A percentile compares a stretch with the other conserved stretches of the same genome.
These are phyloP conservation scores for Laticauda colubrina DNA, from an alignment of 2,113 vertebrate genomes.

Conservation along the genomic window DNA sequence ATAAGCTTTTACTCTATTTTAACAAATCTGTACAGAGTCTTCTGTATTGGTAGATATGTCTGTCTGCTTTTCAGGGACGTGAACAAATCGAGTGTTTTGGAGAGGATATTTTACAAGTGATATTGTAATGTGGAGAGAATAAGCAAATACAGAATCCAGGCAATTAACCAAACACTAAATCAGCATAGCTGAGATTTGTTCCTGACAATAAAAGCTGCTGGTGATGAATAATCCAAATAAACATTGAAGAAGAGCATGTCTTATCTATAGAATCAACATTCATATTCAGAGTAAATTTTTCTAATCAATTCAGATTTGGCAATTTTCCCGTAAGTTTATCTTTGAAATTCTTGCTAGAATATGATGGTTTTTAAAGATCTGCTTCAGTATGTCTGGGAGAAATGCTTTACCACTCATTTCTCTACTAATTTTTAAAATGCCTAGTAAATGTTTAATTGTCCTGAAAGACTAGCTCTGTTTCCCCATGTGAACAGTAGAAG, in stretches of 20 bases:
- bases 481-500: not conserved
- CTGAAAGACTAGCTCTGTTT: not conserved
- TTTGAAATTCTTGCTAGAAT: not conserved
- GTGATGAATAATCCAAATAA: not conserved
- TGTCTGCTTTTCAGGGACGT: not conserved
- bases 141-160: not conserved
- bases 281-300: not conserved
- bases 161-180: not conserved
- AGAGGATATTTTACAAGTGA: not conserved
- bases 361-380: not conserved
- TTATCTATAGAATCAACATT: not conserved
- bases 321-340: not conserved
- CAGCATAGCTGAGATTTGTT: not conserved
- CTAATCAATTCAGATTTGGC: not conserved
- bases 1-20: not conserved
- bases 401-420: not conserved
- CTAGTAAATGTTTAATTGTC: not conserved
- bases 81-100: not conserved
- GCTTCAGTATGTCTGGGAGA: not conserved
- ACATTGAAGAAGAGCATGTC: not conserved
- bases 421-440: not conserved
- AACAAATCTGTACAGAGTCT: not conserved
- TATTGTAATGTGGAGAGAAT: not conserved
- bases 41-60: not conserved
- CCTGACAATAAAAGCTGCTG: not conserved